phyloP scores from a whole-genome alignment of 2,888 invertebrate species.

The Acanthococcus lagerstroemiae region DNA sequence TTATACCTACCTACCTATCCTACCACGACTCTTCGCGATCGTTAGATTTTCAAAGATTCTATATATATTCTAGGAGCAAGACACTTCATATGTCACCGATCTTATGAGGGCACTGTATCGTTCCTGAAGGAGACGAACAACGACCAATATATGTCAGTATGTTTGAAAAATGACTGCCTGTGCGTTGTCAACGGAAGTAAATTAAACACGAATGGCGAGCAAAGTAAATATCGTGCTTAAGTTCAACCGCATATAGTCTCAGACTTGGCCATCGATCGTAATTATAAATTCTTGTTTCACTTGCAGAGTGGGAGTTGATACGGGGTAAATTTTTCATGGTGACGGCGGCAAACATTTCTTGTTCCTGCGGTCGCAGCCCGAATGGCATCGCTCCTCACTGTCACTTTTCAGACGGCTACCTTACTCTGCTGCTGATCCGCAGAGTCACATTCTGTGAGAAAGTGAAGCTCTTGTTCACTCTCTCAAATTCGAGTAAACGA shows the following conservation, averaged over 20 bases:
- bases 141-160: not conserved
- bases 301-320: conserved; percentile 48
- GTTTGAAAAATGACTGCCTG: conserved; percentile 12
- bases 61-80: not conserved
- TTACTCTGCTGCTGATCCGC: conserved; percentile 63
- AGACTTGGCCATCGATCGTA: not conserved
- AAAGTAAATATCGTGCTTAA: not conserved
- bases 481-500: conserved; percentile 52
- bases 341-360: conserved; percentile 64
- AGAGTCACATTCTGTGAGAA: conserved; percentile 63
- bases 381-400: conserved; percentile 66
- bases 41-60: too few species aligned
- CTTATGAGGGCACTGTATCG: conserved; percentile 20
- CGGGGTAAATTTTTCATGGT: conserved; percentile 66
- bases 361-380: conserved; percentile 62
- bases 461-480: conserved; percentile 54
- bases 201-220: too few species aligned
- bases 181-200: too few species aligned
- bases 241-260: not conserved
- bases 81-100: conserved; percentile 11
- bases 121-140: not conserved
- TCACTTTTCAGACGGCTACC: conserved; percentile 69
- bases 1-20: too few species aligned
- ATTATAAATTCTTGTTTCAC: not conserved
- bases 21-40: too few species aligned